Percentiles rank a stretch among this genome's conserved stretches.
phyloP scores from a whole-genome alignment of 2,888 invertebrate genomes.

The Mamestra brassicae region DNA sequence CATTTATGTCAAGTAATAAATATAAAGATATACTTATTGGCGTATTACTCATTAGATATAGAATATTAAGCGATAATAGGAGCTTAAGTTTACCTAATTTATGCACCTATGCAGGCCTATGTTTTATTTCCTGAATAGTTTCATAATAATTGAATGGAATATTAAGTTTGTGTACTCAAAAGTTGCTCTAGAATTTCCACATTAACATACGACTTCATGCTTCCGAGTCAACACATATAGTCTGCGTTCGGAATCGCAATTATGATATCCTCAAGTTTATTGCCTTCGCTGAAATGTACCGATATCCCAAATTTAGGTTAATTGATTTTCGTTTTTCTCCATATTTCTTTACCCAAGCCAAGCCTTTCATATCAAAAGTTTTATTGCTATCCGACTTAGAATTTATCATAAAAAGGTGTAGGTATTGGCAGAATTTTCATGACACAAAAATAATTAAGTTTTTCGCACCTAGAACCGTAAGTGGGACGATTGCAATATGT shows the following conservation, averaged over 20 bases:
- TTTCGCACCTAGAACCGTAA: conserved; percentile 29
- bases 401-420: conserved; percentile 37
- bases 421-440: conserved; percentile 30
- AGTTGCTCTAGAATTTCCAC: too few relatives aligned
- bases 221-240: not conserved
- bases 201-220: too few relatives aligned
- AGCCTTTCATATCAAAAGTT: conserved; percentile 14
- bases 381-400: conserved; percentile 21
- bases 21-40: not conserved
- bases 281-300: not conserved
- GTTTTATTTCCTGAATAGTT: too few relatives aligned
- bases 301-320: conserved; percentile 32
- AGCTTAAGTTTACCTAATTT: not conserved
- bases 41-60: not conserved
- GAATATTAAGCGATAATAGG: not conserved
- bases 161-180: too few relatives aligned
- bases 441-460: conserved; percentile 37
- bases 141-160: too few relatives aligned
- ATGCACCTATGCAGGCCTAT: not conserved
- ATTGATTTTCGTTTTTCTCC: conserved; percentile 7
- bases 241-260: not conserved
- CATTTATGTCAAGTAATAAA: too few relatives aligned
- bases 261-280: conserved; percentile 4
- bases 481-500: conserved; percentile 36
- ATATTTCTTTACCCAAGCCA: conserved; percentile 12